phyloP scores from a whole-genome alignment of 2,888 invertebrate genomes.

The Drosophila neotestacea region DNA sequence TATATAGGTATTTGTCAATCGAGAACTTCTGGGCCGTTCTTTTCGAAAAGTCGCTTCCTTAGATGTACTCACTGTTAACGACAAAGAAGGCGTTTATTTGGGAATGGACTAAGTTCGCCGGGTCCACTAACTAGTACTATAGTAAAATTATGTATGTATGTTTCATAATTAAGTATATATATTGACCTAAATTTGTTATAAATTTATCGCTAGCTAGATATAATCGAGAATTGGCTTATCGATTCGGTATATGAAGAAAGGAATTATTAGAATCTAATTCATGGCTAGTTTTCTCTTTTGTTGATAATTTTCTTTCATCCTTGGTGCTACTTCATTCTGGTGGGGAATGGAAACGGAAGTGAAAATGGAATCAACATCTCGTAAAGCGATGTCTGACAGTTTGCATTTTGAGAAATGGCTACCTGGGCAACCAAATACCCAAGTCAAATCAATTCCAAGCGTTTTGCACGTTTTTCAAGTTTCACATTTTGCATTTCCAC shows the following conservation, averaged over 20 bases:
- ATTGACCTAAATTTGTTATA: no score
- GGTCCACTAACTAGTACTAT: no score
- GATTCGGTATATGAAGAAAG: background rate
- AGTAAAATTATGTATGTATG: no score
- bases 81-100: no score
- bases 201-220: no score
- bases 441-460: conserved; percentile 57
- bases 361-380: conserved; percentile 29
- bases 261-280: background rate
- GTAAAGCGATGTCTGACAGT: conserved; percentile 23
- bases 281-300: background rate
- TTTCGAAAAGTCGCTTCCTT: no score
- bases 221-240: background rate
- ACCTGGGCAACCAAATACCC: conserved; percentile 42
- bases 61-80: no score
- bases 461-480: conserved; percentile 58
- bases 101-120: no score
- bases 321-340: background rate
- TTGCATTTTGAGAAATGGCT: conserved; percentile 50
- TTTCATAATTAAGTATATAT: no score
- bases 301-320: conserved; percentile 33
- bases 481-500: conserved; percentile 52
- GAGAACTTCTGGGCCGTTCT: no score
- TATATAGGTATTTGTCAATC: no score
- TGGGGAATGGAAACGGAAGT: background rate